Percentiles rank a stretch among this genome's conserved stretches.
Conservation (phyloP, 1,140 invertebrate species). For the Oryctes rhinoceros region DNA sequence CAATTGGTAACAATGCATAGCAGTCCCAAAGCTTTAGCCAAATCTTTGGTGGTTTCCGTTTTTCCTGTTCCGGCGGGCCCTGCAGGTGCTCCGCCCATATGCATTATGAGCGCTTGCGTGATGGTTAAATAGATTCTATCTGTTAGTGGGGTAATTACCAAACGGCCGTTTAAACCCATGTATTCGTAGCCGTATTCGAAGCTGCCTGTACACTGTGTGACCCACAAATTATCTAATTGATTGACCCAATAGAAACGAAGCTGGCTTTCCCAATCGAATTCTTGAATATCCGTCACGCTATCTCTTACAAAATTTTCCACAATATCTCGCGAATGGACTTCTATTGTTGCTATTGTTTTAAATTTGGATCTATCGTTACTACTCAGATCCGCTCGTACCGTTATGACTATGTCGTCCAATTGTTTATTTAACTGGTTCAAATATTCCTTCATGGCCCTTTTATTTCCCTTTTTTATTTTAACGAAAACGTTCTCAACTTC, state of each 20-base stretch:
- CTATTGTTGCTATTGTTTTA: constrained; percentile 86
- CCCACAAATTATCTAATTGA: constrained; percentile 79
- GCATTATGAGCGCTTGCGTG: constrained; percentile 89
- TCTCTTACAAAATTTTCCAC: constrained; percentile 87
- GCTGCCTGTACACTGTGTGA: constrained; percentile 83
- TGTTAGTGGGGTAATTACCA: constrained; percentile 91
- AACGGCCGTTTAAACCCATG: constrained; percentile 89
- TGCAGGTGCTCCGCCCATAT: constrained; percentile 86
- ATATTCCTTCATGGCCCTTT: constrained; percentile 90
- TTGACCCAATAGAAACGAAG: constrained; percentile 91
- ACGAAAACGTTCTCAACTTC: constrained; percentile 90
- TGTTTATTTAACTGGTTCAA: constrained; percentile 80
- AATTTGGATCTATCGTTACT: constrained; percentile 88
- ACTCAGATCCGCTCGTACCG: constrained; percentile 73
- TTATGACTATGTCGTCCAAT: constrained; percentile 83
- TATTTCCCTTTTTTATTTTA: constrained; percentile 78
- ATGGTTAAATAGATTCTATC: constrained; percentile 92
- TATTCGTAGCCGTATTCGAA: constrained; percentile 95
- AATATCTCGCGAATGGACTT: constrained; percentile 90
- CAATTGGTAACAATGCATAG: constrained; percentile 92
- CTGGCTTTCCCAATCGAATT: constrained; percentile 94
- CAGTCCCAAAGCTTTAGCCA: constrained; percentile 87
- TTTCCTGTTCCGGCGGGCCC: constrained; percentile 88
- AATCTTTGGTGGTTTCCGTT: constrained; percentile 90
- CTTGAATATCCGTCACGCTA: constrained; percentile 80